Percentiles rank a stretch among this genome's conserved stretches.
Evolutionary conservation across 2,888 invertebrate genomes (phyloP).

Genomic region (Hipparchia semele): DNA sequence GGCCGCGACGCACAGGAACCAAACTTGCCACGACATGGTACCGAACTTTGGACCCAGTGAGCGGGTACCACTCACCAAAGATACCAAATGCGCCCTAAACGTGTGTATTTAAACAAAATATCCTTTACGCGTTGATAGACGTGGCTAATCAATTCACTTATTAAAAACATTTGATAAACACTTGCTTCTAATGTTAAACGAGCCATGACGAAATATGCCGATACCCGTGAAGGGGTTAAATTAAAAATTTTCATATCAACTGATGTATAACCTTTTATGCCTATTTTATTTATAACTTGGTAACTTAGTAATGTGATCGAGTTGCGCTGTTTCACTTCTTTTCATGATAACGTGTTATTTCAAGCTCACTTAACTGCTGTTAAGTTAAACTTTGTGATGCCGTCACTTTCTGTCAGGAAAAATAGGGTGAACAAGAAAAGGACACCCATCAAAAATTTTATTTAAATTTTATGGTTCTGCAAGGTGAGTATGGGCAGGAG

Average conservation of each 20-base stretch:
- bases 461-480: no score
- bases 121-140: slow-evolving; percentile 59
- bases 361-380: no score
- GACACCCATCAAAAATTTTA: no score
- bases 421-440: no score
- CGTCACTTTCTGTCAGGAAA: no score
- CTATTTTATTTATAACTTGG: neutral
- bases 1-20: slow-evolving; percentile 37
- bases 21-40: slow-evolving; percentile 45
- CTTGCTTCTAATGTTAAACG: slow-evolving; percentile 55
- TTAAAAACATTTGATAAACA: slow-evolving; percentile 58
- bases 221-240: slow-evolving; percentile 31
- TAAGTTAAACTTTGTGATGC: neutral
- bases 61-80: slow-evolving; percentile 60
- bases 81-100: slow-evolving; percentile 43
- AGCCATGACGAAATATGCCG: slow-evolving; percentile 49
- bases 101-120: slow-evolving; percentile 57
- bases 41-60: slow-evolving; percentile 52
- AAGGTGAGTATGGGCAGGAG: no score
- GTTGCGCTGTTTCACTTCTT: neutral
- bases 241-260: slow-evolving; percentile 27
- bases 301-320: neutral
- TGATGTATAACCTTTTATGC: neutral
- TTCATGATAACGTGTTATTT: neutral
- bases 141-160: slow-evolving; percentile 64